Base-by-base conservation (phyloP, 2,888 invertebrate genomes). In the Matsumyia berberina region DNA sequence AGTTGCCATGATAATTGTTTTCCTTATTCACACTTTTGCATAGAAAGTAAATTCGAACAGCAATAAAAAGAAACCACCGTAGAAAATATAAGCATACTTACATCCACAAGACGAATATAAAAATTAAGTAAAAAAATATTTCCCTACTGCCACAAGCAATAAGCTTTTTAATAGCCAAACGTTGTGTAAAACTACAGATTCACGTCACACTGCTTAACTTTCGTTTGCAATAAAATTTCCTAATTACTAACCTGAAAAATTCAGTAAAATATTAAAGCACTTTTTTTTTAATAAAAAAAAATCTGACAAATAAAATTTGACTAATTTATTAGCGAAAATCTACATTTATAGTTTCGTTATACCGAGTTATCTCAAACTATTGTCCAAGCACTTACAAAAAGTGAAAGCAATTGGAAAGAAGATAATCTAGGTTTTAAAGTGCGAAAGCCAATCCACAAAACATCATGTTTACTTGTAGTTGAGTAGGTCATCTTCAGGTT, bases 221-320 rank as follows among this genome's bases (percentile, higher is more conserved):
- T 66, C 66, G 51, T 24, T 66, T 4, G 39, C 29, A 66, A 66
- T 66, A 53, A 66, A 66, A 53, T 29, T 39, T 29, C 11, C 29
- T 17, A 11, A 7, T 37, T 37, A 66, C 24, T 44, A n/a, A 53
- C n/a, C 46, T 33, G 5, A 62, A 35, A 11, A 17, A 9, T 31
- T 33, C 19, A 35, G 9, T 8, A 31, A 39, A 12, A 11, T 17
- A 12, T 53, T 53, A 39, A 66, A 66, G 29, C 9, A 17, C 51
- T 53, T 66, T 17, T 11, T 8, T n/a, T n/a, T n/a, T n/a, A n/a
- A n/a, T n/a, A n/a, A 31, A 53, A 39, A 53, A 9, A 24, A 12
- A 57, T 11, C 44, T 44, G 35, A 39, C 39, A 66, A 66, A 53
- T 29, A 29, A 31, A 29, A 66, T 53, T 15, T 37, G 0, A 37